These are phyloP conservation scores for Talpa occidentalis DNA, from an alignment of 2,113 vertebrate species.

Conservation along the genomic window DNA sequence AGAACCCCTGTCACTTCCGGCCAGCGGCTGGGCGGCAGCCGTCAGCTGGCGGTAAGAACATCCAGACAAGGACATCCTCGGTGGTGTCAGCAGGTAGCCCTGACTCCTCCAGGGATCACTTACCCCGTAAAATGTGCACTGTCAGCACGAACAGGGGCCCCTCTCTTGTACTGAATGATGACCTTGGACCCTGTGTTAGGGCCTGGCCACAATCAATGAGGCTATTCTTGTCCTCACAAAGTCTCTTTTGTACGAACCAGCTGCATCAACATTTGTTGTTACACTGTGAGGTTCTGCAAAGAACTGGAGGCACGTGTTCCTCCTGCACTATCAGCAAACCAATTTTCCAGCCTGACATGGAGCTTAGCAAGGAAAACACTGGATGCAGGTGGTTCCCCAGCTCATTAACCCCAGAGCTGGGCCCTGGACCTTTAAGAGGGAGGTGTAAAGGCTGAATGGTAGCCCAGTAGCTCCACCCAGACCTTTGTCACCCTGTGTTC, in stretches of 20 bases:
- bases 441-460: constrained; percentile 85
- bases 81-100: neutral
- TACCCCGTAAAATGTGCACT: constrained; percentile 20
- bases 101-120: neutral
- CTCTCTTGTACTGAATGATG: constrained; percentile 77
- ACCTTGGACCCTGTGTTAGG: constrained; percentile 86
- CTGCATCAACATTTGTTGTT: constrained; percentile 86
- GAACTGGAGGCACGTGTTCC: constrained; percentile 81
- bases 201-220: constrained; percentile 87
- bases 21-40: neutral
- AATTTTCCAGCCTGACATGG: constrained; percentile 83
- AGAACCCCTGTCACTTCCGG: neutral
- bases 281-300: constrained; percentile 83
- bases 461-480: constrained; percentile 92
- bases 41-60: neutral
- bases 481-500: constrained; percentile 89
- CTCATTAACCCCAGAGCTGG: constrained; percentile 87
- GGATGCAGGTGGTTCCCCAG: constrained; percentile 88
- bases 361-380: constrained; percentile 88
- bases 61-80: neutral
- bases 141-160: constrained; percentile 80
- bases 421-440: constrained; percentile 77
- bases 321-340: constrained; percentile 82
- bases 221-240: constrained; percentile 88
- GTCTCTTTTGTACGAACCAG: constrained; percentile 88